A percentile compares a stretch with the other conserved stretches of the same genome.
These are phyloP conservation scores for Netelia fuscicornis DNA, from an alignment of 2,888 invertebrate genomes.

Conservation along the genomic window DNA sequence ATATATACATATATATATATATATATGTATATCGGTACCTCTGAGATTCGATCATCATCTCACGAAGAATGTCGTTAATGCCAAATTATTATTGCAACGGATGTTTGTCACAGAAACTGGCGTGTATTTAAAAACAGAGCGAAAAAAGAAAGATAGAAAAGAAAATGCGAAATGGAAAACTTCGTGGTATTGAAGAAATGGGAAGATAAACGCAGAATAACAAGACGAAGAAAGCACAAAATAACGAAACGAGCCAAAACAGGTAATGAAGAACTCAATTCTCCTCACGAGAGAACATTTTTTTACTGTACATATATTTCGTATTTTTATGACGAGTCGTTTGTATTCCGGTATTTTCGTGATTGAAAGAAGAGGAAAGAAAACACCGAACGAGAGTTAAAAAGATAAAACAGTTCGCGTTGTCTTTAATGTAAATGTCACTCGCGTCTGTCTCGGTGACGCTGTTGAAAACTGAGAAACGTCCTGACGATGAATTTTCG, in stretches of 20 bases:
- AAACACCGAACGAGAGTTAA: slow-evolving; percentile 10
- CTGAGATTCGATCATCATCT: background rate
- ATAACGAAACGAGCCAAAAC: slow-evolving; percentile 60
- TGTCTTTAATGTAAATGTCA: background rate
- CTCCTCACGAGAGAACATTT: slow-evolving; percentile 67
- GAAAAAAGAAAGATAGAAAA: background rate
- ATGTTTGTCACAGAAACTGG: background rate
- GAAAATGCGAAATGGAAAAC: slow-evolving; percentile 3
- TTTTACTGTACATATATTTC: slow-evolving; percentile 74
- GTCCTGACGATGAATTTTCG: background rate
- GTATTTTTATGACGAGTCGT: slow-evolving; percentile 75
- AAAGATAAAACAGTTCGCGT: background rate
- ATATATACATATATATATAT: too few relatives aligned
- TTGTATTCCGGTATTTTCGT: slow-evolving; percentile 77
- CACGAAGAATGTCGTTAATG: slow-evolving; percentile 19
- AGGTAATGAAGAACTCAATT: slow-evolving; percentile 44
- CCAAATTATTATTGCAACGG: slow-evolving; percentile 21
- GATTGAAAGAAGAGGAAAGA: slow-evolving; percentile 29
- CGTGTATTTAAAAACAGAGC: background rate
- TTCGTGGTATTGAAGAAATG: slow-evolving; percentile 59
- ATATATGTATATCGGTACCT: background rate
- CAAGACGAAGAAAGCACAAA: slow-evolving; percentile 51
- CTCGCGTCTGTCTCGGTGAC: background rate
- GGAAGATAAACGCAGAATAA: background rate
- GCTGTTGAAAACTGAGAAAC: background rate